Percentiles rank a stretch among this genome's conserved stretches.
Conservation (phyloP, 1,140 invertebrate species). For the Cyphomyrmex costatus region DNA sequence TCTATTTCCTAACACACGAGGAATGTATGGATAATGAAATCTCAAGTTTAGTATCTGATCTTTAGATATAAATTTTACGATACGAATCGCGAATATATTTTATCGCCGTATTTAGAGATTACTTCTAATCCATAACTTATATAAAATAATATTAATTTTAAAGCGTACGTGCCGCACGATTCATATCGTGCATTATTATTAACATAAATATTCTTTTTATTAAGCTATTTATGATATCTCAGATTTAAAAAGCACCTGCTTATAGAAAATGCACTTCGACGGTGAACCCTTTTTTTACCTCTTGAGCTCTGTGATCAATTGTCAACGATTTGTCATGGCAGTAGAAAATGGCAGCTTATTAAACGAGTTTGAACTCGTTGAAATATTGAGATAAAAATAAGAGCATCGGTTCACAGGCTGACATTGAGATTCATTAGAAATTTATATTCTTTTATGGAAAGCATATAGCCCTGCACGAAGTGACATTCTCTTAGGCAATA, state of each 20-base stretch:
- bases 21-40: slow-evolving; percentile 41
- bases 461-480: slow-evolving; percentile 53
- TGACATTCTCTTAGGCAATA: slow-evolving; percentile 59
- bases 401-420: slow-evolving; percentile 35
- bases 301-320: slow-evolving; percentile 76
- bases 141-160: slow-evolving; percentile 32
- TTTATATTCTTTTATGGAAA: slow-evolving; percentile 24
- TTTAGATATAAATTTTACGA: slow-evolving; percentile 39
- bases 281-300: slow-evolving; percentile 47
- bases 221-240: slow-evolving; percentile 42
- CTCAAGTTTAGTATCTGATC: slow-evolving; percentile 15
- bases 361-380: slow-evolving; percentile 67
- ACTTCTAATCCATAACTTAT: slow-evolving; percentile 26
- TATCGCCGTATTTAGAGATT: slow-evolving; percentile 16
- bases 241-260: slow-evolving; percentile 64
- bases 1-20: slow-evolving; percentile 40
- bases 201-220: slow-evolving; percentile 37
- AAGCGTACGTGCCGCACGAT: slow-evolving; percentile 28
- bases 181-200: slow-evolving; percentile 29
- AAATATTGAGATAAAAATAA: slow-evolving; percentile 52
- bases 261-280: slow-evolving; percentile 64
- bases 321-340: slow-evolving; percentile 84
- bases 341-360: slow-evolving; percentile 82
- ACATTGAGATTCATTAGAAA: slow-evolving; percentile 63
- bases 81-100: slow-evolving; percentile 31